A percentile compares a stretch with the other conserved stretches of the same genome.
These are phyloP conservation scores for Drosophila lowei DNA, from an alignment of 1,140 invertebrate genomes.

Conservation along the genomic window DNA sequence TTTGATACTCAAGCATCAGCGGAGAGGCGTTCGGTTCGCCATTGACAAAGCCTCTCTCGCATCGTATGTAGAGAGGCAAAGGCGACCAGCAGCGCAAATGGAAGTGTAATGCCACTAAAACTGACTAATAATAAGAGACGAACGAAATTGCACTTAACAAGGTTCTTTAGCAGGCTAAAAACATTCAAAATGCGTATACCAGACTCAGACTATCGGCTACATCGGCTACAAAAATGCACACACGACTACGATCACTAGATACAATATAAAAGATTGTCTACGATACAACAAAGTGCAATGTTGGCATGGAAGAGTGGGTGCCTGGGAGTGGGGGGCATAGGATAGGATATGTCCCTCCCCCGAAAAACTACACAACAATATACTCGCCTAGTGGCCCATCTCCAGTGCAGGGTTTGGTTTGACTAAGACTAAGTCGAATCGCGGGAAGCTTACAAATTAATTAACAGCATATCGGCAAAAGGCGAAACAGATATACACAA, in stretches of 20 bases:
- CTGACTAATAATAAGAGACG: constrained; percentile 43
- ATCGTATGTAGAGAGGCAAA: constrained; percentile 40
- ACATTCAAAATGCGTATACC: constrained; percentile 37
- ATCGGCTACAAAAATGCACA: constrained; percentile 19
- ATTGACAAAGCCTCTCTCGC: constrained; percentile 25
- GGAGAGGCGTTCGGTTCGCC: not conserved
- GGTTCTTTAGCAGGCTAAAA: constrained; percentile 53
- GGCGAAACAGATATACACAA: constrained; percentile 23
- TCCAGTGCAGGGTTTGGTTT: not conserved
- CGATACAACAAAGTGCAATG: constrained; percentile 33
- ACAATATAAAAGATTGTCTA: constrained; percentile 16
- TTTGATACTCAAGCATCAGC: constrained; percentile 45
- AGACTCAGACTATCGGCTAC: constrained; percentile 13
- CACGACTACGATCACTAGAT: constrained; percentile 23
- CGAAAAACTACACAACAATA: not conserved
- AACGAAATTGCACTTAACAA: constrained; percentile 49
- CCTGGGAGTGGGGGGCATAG: not conserved
- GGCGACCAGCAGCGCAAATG: constrained; percentile 41
- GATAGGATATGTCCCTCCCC: no score
- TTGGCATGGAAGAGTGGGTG: constrained; percentile 15
- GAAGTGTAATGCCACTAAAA: constrained; percentile 52
- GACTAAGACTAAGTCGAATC: constrained; percentile 21
- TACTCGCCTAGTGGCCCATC: constrained; percentile 3
- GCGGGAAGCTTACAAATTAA: constrained; percentile 66
- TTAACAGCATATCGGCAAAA: constrained; percentile 72